phyloP scores from a whole-genome alignment of 1,140 invertebrate genomes.

The Ladona fulva region DNA sequence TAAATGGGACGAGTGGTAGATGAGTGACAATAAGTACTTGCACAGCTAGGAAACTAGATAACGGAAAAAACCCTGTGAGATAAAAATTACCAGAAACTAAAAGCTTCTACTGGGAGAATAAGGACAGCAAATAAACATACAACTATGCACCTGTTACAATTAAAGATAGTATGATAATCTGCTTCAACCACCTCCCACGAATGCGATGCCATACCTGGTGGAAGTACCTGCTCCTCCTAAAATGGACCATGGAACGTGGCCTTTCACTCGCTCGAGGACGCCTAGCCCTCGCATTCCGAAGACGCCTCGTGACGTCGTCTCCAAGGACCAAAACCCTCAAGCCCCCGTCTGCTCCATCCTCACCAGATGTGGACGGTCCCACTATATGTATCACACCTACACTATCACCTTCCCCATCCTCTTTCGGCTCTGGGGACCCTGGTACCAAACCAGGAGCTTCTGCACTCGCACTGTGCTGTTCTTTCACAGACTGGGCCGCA shows the following conservation, averaged over 20 bases:
- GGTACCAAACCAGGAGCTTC: constrained; percentile 28
- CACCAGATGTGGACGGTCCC: background rate
- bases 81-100: no score
- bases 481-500: constrained; percentile 19
- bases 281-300: background rate
- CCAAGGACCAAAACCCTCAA: background rate
- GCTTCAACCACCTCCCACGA: no score
- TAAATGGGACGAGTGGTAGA: no score
- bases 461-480: constrained; percentile 23
- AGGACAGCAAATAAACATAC: no score
- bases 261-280: background rate
- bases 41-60: no score
- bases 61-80: no score
- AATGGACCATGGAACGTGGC: background rate
- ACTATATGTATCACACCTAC: background rate
- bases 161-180: no score
- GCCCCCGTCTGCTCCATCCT: background rate
- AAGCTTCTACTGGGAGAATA: no score
- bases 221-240: background rate
- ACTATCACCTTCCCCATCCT: background rate
- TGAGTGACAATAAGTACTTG: no score
- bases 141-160: no score
- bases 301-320: background rate
- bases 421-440: constrained; percentile 21
- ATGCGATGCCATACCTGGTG: background rate